Evolutionary conservation across 2,113 vertebrate species (phyloP), one percentile per base, ranked within the genome.

Genomic region (Neodontobutis hainanensis): DNA sequence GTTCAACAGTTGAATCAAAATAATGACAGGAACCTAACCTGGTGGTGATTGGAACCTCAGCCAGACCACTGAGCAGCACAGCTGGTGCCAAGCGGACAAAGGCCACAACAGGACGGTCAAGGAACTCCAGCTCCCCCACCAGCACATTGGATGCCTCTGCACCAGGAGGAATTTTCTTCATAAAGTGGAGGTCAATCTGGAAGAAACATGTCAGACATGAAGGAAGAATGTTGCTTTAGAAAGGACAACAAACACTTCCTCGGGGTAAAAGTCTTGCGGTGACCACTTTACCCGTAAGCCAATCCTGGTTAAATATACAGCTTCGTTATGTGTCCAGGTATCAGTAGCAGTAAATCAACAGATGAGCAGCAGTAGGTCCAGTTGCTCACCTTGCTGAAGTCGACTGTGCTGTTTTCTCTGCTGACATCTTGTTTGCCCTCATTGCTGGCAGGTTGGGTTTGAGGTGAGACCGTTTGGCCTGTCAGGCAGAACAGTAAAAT

Each of bases 141-240:
- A 99, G 87, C 77, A 99, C 95, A 27, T 99, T 99, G 32, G 97
- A 99, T 0, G 97, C 97, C 87, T 99, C 97, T 2, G 97, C 97
- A 48, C 97, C 97, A 8, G 97, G 94, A 44, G 97, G 97, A 74
- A 99, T 99, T 91, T 99, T 99, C 87, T 99, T 99, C 97, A 99
- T 99, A 86, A 99, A 99, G 90, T 99, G 97, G 8, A 98, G 92
- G 87, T 99, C 97, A 86, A 99, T 96, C 97, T 99, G 49, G 10
- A 81, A 44, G 44, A 48, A 36, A 8, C 45, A 16, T 5, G 45
- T 58, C 27, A 49, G 55, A 9, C 14, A 34, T 32, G 8, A 12
- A 50, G 14, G 27, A 12, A 36, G 8, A 15, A 0, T 35, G 35
- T 11, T 7, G 51, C 50, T 16, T 47, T 51, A 70, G 8, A 45